Percentiles rank a stretch among this genome's conserved stretches.
Evolutionary conservation across 1,140 invertebrate genomes (phyloP).

Genomic region (Drosophila burlai): DNA sequence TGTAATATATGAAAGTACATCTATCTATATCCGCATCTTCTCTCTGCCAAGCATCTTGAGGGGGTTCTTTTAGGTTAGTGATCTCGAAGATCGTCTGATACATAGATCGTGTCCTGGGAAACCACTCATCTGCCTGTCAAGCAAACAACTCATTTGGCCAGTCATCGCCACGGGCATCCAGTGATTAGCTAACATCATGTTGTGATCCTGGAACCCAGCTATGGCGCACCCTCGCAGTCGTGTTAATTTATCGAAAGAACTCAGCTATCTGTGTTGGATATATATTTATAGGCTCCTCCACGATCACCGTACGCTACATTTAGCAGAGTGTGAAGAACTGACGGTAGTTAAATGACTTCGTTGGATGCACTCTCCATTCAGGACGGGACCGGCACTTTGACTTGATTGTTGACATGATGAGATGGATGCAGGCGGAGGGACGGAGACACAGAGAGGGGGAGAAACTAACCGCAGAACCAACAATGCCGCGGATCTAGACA

Average conservation of each 20-base stretch:
- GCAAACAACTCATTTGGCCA: conserved; percentile 23
- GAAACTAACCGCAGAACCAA: conserved; percentile 75
- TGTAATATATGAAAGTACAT: background rate
- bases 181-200: conserved; percentile 51
- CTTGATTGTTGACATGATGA: conserved; percentile 74
- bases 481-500: conserved; percentile 54
- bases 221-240: no score
- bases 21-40: background rate
- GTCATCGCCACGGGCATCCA: conserved; percentile 36
- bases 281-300: conserved; percentile 33
- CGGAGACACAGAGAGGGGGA: background rate
- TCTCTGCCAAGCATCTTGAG: no score
- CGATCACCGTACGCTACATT: conserved; percentile 66
- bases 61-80: background rate
- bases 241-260: background rate
- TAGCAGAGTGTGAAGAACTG: conserved; percentile 72
- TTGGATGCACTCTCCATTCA: conserved; percentile 3
- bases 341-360: conserved; percentile 72
- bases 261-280: background rate
- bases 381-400: conserved; percentile 48
- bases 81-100: background rate
- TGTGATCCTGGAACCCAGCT: conserved; percentile 15
- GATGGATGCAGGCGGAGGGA: background rate
- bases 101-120: background rate
- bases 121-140: background rate